Base-by-base conservation (phyloP, 2,888 invertebrate species). In the Gastracanthus pulcherrimus region DNA sequence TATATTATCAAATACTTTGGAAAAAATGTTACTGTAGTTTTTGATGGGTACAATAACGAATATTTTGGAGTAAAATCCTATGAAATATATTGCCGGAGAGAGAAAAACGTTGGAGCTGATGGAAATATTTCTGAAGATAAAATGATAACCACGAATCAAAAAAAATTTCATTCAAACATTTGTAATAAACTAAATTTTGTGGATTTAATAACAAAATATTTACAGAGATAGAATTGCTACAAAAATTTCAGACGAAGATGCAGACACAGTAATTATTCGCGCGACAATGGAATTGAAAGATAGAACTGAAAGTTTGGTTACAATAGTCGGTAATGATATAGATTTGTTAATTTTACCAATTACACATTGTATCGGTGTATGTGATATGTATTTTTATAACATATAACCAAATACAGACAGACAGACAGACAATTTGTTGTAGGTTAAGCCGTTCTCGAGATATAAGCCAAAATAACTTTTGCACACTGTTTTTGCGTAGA, bases 41-140 rank as follows among this genome's bases (percentile, higher is more conserved):
- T 86, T 79, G 84, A 85, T 81, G 85, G 85, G 19, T 85, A 86
- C 38, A 70, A 23, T 60, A 76, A 76, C 38, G 83, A 83, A 36
- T 19, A 51, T 51, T 67, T 82, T 19, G 82, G 84, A 11, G 79
- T 81, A 1, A 86, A 84, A 82, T 84, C 84, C 0, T 84, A 83
- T 48, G 82, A 85, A 81, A 77, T 84, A 41, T 83, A 83, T 48
- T 79, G 81, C 13, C 55, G 84, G 3, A 60, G 51, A 75, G 76
- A 84, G 36, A 80, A 55, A 58, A 81, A 78, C 60, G 36, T 81
- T 11, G 83, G 81, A 48, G 72, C 84, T 19, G 84, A 86, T 66
- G 69, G 85, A 13, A 77, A 84, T 9, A 69, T 85, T 29, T 69
- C 41, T 11, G 82, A 83, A 41, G 55, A 45, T 11, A 85, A 70